Conservation (phyloP, 2,888 invertebrate species). For the Andrena chrysosceles region DNA sequence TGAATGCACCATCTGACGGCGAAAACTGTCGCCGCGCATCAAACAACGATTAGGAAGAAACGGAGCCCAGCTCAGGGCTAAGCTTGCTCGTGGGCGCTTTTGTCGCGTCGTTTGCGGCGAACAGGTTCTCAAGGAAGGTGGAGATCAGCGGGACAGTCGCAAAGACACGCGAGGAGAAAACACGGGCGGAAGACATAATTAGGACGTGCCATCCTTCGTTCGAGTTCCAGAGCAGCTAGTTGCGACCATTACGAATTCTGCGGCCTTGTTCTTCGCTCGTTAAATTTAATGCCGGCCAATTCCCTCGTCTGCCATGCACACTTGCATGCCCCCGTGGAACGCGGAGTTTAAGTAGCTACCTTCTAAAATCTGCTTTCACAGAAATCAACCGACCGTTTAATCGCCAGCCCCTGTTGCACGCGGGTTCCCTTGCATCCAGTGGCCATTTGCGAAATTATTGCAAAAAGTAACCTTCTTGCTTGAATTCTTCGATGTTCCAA, state of each 20-base stretch:
- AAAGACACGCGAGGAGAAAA: constrained; percentile 24
- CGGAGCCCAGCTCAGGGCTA: not conserved
- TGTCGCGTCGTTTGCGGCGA: not conserved
- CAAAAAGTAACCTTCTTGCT: not conserved
- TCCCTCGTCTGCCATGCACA: constrained; percentile 3
- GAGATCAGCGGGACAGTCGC: not conserved
- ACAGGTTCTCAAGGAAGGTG: constrained; percentile 6
- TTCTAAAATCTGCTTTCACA: constrained; percentile 36
- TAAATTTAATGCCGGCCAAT: constrained; percentile 33
- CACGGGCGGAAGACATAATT: constrained; percentile 29
- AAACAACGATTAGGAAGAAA: not conserved
- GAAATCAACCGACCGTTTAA: constrained; percentile 8
- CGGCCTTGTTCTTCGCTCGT: constrained; percentile 55
- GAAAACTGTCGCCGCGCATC: not conserved
- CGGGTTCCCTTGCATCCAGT: not conserved
- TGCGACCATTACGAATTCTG: constrained; percentile 51
- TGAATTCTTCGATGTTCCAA: not conserved
- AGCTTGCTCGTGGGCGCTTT: not conserved
- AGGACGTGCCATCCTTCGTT: constrained; percentile 44
- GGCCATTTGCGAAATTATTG: not conserved
- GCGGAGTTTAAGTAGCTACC: constrained; percentile 14
- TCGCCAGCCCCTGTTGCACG: not conserved
- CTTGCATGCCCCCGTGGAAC: not conserved
- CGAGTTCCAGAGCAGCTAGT: constrained; percentile 28
- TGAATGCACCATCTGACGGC: not conserved